Evolutionary conservation across 2,113 vertebrate species (phyloP), one percentile per base, ranked within the genome.

Genomic region (Benitochromis conjunctus): DNA sequence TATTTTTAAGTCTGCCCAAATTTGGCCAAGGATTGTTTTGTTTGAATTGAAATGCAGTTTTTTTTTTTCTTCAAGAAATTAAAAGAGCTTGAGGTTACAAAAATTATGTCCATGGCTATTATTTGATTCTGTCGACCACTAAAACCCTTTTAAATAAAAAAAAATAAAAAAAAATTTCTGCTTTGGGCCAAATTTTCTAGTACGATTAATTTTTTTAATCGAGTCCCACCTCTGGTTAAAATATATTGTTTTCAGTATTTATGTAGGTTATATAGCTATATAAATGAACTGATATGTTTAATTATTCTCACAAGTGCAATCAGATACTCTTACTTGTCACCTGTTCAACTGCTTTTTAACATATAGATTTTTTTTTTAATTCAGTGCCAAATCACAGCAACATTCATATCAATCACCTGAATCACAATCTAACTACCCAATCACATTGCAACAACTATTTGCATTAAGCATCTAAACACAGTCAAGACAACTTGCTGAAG

Each of bases 351-450:
- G 64, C 62, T 69, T 41, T 41, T 69, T 13, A 41, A 43, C 11
- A 24, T 4, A 43, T n/a, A n/a, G n/a, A n/a, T 6, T 16, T 62
- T 36, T 60, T 34, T 60, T 60, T 16, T 19, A 34, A 60, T 34
- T 36, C 18, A 36, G 31, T 62, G 0, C 29, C 0, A 6, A 62
- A 62, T 62, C 31, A 11, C 58, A 62, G 6, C 58, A 7, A 19
- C 29, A 2, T 34, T 36, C 5, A 62, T 19, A 19, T 34, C 2
- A 62, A 36, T 19, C 58, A 62, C 16, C 1, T 34, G 34, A 6
- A 19, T 62, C 29, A n/a, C 31, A 34, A 66, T 41, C 62, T 0
- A 41, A 3, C 21, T 10, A 43, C 7, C 0, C 36, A 21, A 3
- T 41, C 12, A 5, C 21, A 69, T 69, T 41, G 62, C 4, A 41